Conservation (phyloP, 2,797 vertebrate genomes). For the Steatocranus sp. region DNA sequence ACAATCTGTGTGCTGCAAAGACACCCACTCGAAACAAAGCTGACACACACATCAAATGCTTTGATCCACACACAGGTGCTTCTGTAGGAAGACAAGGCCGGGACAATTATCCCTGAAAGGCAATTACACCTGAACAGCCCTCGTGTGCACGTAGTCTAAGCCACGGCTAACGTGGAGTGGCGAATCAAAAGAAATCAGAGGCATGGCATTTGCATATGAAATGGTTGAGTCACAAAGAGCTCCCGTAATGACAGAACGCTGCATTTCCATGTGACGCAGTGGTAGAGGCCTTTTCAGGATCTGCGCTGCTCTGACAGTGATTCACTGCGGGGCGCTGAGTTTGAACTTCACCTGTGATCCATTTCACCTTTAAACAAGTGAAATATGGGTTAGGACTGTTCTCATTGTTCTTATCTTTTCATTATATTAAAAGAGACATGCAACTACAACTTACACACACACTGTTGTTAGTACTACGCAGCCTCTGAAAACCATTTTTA, state of each 20-base stretch:
- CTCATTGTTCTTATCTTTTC: neutral
- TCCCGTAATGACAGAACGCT: conserved; percentile 32
- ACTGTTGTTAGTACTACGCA: neutral
- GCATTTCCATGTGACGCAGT: conserved; percentile 55
- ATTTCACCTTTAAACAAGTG: neutral
- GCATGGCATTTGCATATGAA: conserved; percentile 74
- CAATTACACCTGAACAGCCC: conserved; percentile 75
- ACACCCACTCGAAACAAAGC: conserved; percentile 64
- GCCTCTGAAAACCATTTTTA: neutral
- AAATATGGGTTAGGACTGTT: neutral
- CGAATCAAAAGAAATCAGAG: conserved; percentile 73
- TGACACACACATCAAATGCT: conserved; percentile 68
- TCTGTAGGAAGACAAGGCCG: conserved; percentile 64
- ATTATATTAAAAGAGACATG: neutral
- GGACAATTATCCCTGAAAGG: conserved; percentile 73
- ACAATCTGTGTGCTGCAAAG: conserved; percentile 47
- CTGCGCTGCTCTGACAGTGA: neutral
- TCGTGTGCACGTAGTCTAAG: conserved; percentile 42
- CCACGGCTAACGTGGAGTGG: conserved; percentile 59
- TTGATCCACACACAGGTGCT: conserved; percentile 79
- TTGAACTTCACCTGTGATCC: neutral
- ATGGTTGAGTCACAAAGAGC: conserved; percentile 70
- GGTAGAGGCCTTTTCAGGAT: neutral
- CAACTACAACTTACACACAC: neutral
- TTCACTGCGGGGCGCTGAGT: neutral